phyloP scores from a whole-genome alignment of 2,113 vertebrate genomes.

The Sebastes fasciatus region DNA sequence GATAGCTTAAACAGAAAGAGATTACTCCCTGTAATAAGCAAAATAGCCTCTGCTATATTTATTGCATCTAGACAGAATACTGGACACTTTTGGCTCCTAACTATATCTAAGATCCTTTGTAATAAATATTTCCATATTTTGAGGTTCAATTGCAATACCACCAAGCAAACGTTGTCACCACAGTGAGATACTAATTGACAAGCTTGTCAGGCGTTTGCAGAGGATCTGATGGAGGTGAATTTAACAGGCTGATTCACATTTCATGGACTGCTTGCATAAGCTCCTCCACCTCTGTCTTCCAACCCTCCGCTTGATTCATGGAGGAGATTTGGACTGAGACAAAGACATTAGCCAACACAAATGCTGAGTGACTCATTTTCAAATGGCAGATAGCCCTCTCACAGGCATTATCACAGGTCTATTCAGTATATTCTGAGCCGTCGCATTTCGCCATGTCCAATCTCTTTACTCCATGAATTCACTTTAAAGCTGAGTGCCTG shows the following conservation, averaged over 20 bases:
- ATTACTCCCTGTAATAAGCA: constrained; percentile 41
- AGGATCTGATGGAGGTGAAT: constrained; percentile 66
- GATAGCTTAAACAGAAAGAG: constrained; percentile 5
- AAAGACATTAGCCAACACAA: constrained; percentile 72
- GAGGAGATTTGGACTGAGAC: constrained; percentile 69
- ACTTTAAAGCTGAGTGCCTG: constrained; percentile 26
- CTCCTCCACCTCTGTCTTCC: constrained; percentile 68
- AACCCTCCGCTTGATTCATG: constrained; percentile 65
- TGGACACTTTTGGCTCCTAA: constrained; percentile 18
- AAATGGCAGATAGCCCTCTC: constrained; percentile 66
- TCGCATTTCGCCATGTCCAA: constrained; percentile 31
- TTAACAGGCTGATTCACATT: constrained; percentile 71
- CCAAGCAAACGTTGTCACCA: constrained; percentile 17
- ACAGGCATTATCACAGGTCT: constrained; percentile 35
- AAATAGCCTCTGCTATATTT: constrained; percentile 20
- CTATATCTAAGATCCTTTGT: constrained; percentile 12
- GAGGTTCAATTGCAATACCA: constrained; percentile 5
- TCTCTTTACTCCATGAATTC: constrained; percentile 44
- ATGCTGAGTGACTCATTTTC: constrained; percentile 76
- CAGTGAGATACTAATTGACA: constrained; percentile 41
- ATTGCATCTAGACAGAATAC: background rate
- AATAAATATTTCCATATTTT: constrained; percentile 31
- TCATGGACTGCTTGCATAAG: constrained; percentile 71
- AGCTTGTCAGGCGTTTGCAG: constrained; percentile 42
- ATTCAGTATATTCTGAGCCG: constrained; percentile 42